phyloP scores from a whole-genome alignment of 2,113 vertebrate species.

The Apodemus speciosus region DNA sequence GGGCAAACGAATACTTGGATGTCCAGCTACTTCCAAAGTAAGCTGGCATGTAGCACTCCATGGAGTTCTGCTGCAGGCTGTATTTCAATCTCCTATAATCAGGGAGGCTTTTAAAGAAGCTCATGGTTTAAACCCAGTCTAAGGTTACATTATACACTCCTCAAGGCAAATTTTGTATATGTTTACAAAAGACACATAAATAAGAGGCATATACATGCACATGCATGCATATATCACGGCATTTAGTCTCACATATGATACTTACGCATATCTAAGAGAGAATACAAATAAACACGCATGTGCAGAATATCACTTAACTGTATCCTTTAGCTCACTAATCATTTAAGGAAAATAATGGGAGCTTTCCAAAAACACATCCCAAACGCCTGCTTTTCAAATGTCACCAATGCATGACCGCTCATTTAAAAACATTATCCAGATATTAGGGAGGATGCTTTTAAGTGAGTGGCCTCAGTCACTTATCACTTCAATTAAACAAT shows the following conservation, averaged over 20 bases:
- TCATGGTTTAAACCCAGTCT: neutral
- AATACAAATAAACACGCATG: neutral
- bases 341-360: constrained; percentile 57
- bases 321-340: constrained; percentile 40
- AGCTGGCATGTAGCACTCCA: neutral
- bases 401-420: constrained; percentile 74
- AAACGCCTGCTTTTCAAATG: constrained; percentile 79
- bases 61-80: neutral
- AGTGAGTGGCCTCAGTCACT: constrained; percentile 78
- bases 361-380: constrained; percentile 70
- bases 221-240: neutral
- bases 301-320: neutral
- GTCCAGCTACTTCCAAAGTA: constrained; percentile 30
- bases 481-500: constrained; percentile 82
- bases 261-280: neutral
- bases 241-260: neutral
- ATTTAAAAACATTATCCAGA: constrained; percentile 61
- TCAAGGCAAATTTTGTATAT: neutral
- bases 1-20: neutral
- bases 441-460: constrained; percentile 78
- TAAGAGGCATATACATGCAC: neutral
- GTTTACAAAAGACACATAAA: neutral
- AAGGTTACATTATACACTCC: neutral
- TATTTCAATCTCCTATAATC: neutral
- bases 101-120: constrained; percentile 30